phyloP scores from a whole-genome alignment of 2,113 vertebrate genomes.

The Microcebus jonahi region DNA sequence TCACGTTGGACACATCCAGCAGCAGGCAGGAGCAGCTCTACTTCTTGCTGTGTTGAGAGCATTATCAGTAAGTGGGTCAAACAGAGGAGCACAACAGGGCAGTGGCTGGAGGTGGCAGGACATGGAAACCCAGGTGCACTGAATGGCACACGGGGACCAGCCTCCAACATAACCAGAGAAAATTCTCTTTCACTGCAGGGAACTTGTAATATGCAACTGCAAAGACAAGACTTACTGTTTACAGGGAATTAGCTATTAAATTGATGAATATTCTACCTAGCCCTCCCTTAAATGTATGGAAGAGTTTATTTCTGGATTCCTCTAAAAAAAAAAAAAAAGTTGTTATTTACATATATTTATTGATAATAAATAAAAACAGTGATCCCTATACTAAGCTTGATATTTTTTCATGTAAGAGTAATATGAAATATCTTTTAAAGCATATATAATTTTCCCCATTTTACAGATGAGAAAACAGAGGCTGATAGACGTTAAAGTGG shows the following conservation, averaged over 20 bases:
- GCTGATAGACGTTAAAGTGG: background rate
- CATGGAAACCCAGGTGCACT: background rate
- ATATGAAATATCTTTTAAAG: background rate
- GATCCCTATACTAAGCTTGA: background rate
- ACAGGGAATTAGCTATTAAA: too few species aligned
- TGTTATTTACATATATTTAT: background rate
- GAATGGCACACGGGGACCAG: accelerated
- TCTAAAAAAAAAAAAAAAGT: background rate
- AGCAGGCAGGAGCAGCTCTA: background rate
- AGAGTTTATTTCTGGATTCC: background rate
- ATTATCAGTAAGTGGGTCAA: too few species aligned
- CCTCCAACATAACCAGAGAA: background rate
- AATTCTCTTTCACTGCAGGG: background rate
- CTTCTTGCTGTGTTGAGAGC: background rate
- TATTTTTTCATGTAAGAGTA: background rate
- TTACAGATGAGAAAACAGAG: conserved; percentile 4
- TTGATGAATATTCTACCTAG: too few species aligned
- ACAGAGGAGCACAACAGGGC: background rate
- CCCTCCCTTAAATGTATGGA: background rate
- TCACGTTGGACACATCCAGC: accelerated
- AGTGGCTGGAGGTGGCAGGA: background rate
- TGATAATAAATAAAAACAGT: background rate
- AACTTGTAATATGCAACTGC: too few species aligned
- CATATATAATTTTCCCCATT: background rate
- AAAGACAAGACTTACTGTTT: background rate